Base-by-base conservation (phyloP, 2,888 invertebrate species). In the Scaptomyza polygonia region DNA sequence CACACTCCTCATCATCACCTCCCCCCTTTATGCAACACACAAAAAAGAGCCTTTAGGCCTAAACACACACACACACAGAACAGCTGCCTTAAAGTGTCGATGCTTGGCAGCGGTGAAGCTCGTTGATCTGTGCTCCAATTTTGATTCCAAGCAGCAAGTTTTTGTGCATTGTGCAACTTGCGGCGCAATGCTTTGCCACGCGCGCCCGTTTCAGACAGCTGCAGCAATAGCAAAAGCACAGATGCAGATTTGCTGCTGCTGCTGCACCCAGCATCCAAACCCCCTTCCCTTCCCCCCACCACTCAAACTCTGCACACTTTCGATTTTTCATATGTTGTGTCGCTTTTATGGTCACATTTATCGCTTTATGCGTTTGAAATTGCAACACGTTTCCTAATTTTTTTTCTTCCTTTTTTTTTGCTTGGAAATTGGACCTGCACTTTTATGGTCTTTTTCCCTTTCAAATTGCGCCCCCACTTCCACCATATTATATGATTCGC, bases 101-200 rank as follows among this genome's bases (percentile, higher is more conserved):
- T 52, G 47, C 39, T 9, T 14, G 39, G 39, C 73, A 66, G 72
- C 73, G 67, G 72, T 32, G 47, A 48, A 48, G 47, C 82, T 86
- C 82, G 86, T 86, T 82, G 82, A 82, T 83, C 82, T 82, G 80
- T 82, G 82, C 76, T 82, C 86, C 78, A 82, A 76, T 86, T 76
- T 77, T 55, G 14, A 39, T 34, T 57, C 57, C n/a, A n/a, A n/a
- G 49, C 43, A 34, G 52, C 79, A 64, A 55, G 63, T 65, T 47
- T 44, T 32, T 14, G 47, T 32, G 47, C 32, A 75, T 82, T 86
- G 86, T 85, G 82, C 82, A 82, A 86, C 78, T 78, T 72, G 69
- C 59, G 58, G 55, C 72, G 39, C 66, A 73, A 73, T 76, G 77
- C 65, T 53, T 53, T 49, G 47, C 58, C 56, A 58, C 62, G 59